These are phyloP conservation scores for Sesamia nonagrioides DNA, from an alignment of 1,140 invertebrate genomes.

Conservation along the genomic window DNA sequence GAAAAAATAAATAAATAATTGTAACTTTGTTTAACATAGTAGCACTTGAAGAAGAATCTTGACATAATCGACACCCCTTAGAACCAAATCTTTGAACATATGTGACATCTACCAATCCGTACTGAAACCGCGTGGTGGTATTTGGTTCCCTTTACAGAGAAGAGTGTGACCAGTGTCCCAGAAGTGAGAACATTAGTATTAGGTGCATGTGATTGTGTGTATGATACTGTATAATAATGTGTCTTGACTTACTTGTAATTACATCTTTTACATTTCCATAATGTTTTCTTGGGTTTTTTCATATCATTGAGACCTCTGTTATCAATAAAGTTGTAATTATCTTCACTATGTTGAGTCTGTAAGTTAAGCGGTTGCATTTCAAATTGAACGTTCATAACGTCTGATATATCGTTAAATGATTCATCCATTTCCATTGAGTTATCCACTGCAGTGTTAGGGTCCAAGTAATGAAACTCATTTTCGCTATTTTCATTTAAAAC, in stretches of 20 bases:
- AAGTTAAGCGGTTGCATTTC: slow-evolving; percentile 85
- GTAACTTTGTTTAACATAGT: not conserved
- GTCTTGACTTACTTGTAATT: slow-evolving; percentile 90
- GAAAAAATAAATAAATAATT: slow-evolving; percentile 56
- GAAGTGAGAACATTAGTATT: too few species aligned
- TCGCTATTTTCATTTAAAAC: slow-evolving; percentile 88
- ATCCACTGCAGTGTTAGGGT: slow-evolving; percentile 72
- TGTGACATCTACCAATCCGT: too few species aligned
- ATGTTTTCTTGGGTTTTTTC: slow-evolving; percentile 84
- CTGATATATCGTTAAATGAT: slow-evolving; percentile 67
- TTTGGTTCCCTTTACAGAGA: not conserved
- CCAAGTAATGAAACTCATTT: slow-evolving; percentile 81
- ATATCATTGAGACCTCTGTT: slow-evolving; percentile 70
- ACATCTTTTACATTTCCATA: slow-evolving; percentile 94
- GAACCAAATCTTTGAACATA: too few species aligned
- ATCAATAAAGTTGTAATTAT: slow-evolving; percentile 67
- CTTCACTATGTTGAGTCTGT: slow-evolving; percentile 73
- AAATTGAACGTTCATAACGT: slow-evolving; percentile 62
- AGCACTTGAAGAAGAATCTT: too few species aligned
- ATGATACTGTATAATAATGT: not conserved
- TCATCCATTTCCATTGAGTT: slow-evolving; percentile 74
- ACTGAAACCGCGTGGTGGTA: too few species aligned
- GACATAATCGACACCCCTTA: too few species aligned
- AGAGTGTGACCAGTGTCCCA: too few species aligned
- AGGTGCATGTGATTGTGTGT: too few species aligned